Conservation (phyloP, 2,113 vertebrate genomes). For the Heterotilapia buettikoferi region DNA sequence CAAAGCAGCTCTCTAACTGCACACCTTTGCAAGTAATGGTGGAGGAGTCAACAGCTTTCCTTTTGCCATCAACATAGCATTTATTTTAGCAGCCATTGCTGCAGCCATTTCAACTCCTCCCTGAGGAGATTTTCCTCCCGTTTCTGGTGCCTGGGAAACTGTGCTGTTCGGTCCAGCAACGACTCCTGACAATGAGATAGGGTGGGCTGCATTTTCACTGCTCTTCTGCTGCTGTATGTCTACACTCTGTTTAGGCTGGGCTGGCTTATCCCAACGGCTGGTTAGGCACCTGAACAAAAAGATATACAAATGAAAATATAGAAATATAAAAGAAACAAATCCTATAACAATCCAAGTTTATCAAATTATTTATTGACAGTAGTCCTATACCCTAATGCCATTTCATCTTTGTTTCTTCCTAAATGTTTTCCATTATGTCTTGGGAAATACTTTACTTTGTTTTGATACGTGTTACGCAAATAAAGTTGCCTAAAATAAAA, state of each 20-base stretch:
- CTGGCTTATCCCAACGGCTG: conserved; percentile 73
- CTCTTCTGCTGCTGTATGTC: conserved; percentile 34
- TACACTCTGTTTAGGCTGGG: conserved; percentile 55
- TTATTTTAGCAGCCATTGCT: conserved; percentile 93
- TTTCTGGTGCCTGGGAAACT: neutral
- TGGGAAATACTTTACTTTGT: neutral
- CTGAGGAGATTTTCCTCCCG: conserved; percentile 25
- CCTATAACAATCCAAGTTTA: neutral
- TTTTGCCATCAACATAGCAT: conserved; percentile 95
- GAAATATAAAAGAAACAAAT: neutral
- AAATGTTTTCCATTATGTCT: neutral
- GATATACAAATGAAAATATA: neutral
- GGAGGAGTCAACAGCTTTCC: conserved; percentile 87
- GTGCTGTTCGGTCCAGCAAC: neutral
- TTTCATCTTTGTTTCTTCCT: neutral
- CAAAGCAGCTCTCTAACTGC: neutral
- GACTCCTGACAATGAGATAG: conserved; percentile 18
- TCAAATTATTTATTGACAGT: neutral
- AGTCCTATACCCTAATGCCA: neutral
- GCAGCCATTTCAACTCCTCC: conserved; percentile 87
- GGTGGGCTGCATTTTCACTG: conserved; percentile 32
- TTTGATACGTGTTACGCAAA: neutral
- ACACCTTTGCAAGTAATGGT: conserved; percentile 71
- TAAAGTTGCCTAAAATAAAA: neutral
- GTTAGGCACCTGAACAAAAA: conserved; percentile 58